A percentile compares a stretch with the other conserved stretches of the same genome.
Conservation (phyloP, 1,140 invertebrate species). For the Anoplophora glabripennis region DNA sequence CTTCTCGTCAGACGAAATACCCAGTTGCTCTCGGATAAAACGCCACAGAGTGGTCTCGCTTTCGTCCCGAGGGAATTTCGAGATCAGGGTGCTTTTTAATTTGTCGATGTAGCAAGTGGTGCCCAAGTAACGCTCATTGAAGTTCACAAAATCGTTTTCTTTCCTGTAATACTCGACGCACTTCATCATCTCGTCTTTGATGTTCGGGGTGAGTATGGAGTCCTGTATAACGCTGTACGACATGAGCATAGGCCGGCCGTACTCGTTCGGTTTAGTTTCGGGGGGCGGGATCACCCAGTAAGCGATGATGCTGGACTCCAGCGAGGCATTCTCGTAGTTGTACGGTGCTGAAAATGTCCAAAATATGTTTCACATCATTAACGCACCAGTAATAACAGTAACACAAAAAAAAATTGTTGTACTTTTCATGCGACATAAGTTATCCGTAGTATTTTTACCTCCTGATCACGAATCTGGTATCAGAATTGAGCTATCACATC, state of each 20-base stretch:
- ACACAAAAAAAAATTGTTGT: conserved; percentile 16
- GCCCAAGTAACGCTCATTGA: conserved; percentile 70
- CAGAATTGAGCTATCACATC: too few relatives aligned
- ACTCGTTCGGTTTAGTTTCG: conserved; percentile 86
- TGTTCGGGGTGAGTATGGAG: conserved; percentile 74
- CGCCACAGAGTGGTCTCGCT: conserved; percentile 63
- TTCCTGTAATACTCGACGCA: conserved; percentile 82
- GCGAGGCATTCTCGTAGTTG: conserved; percentile 70
- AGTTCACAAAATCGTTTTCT: conserved; percentile 74
- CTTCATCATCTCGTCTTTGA: conserved; percentile 82
- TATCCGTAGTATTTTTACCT: too few relatives aligned
- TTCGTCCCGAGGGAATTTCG: conserved; percentile 65
- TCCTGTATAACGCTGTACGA: conserved; percentile 82
- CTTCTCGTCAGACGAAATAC: conserved; percentile 55
- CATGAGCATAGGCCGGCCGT: conserved; percentile 86
- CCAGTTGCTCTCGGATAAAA: conserved; percentile 57
- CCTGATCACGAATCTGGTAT: too few relatives aligned
- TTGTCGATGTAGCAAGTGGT: conserved; percentile 77
- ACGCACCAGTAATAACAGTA: too few relatives aligned
- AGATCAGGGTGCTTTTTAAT: conserved; percentile 64
- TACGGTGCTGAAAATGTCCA: conserved; percentile 84
- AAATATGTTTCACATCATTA: too few relatives aligned
- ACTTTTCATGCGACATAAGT: too few relatives aligned
- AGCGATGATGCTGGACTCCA: conserved; percentile 78
- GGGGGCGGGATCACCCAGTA: conserved; percentile 94